These are phyloP conservation scores for Metacarcinus magister DNA, from an alignment of 2,888 invertebrate species.

Conservation along the genomic window DNA sequence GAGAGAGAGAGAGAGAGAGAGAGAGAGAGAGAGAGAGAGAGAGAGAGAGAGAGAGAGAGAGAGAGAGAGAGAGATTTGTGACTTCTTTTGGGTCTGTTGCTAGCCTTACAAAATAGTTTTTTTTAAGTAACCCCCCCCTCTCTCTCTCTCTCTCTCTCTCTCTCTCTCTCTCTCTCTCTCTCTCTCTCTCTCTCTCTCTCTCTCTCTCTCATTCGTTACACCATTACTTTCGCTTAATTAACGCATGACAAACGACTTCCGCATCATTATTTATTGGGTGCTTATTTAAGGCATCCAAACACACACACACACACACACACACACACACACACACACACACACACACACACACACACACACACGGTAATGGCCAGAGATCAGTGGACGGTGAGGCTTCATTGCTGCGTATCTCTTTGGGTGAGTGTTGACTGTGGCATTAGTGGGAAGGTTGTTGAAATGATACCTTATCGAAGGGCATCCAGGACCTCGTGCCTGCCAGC, in stretches of 20 bases:
- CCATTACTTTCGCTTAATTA: slow-evolving; percentile 1
- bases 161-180: slow-evolving; percentile 5
- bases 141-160: background rate
- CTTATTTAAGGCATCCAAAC: background rate
- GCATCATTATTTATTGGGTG: background rate
- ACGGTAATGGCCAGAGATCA: background rate
- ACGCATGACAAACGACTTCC: background rate
- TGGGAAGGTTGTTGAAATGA: background rate
- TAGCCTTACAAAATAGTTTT: too few species aligned
- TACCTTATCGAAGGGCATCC: background rate
- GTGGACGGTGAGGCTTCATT: background rate
- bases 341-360: background rate
- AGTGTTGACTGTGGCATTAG: background rate
- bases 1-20: too few species aligned
- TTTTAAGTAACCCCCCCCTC: background rate
- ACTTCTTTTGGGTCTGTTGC: too few species aligned
- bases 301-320: slow-evolving; percentile 11
- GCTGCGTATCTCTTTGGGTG: background rate
- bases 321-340: too few species aligned
- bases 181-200: slow-evolving; percentile 26
- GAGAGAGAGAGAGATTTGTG: too few species aligned
- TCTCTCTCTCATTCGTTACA: slow-evolving; percentile 7
- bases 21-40: background rate
- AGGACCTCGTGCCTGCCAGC: background rate
- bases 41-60: background rate